Conservation (phyloP, 2,113 vertebrate species). For the Serinus canaria region DNA sequence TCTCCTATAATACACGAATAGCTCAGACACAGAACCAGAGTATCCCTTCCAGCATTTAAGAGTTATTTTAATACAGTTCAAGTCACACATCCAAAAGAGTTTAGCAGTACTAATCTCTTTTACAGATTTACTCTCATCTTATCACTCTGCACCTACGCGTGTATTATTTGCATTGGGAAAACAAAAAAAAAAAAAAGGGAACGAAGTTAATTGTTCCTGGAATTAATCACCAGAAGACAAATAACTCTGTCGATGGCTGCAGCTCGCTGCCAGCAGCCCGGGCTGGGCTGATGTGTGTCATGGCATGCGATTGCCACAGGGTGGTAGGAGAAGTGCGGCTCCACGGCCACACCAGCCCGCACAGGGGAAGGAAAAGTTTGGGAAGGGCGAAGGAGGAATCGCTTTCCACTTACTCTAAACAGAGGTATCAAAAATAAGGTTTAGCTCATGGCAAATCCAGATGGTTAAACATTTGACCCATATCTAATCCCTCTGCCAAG, state of each 20-base stretch:
- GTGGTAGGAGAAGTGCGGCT: slow-evolving; percentile 74
- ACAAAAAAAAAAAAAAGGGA: not conserved
- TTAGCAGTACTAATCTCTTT: not conserved
- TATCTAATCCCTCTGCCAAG: slow-evolving; percentile 59
- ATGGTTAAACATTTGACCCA: slow-evolving; percentile 73
- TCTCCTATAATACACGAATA: not conserved
- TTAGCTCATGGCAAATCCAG: slow-evolving; percentile 58
- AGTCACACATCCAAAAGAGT: not conserved
- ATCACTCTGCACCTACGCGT: not conserved
- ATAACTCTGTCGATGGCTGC: not conserved
- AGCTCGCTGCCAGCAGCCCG: not conserved
- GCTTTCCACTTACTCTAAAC: not conserved
- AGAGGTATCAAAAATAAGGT: slow-evolving; percentile 56
- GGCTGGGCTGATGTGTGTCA: slow-evolving; percentile 63
- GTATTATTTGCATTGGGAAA: not conserved
- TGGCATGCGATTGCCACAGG: slow-evolving; percentile 79
- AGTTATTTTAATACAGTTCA: not conserved
- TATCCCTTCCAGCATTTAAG: not conserved
- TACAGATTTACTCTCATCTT: not conserved
- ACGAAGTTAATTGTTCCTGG: not conserved
- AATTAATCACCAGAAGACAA: not conserved
- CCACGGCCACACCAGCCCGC: not conserved
- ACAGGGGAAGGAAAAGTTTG: not conserved
- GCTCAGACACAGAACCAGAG: not conserved
- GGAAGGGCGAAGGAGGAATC: not conserved